phyloP scores from a whole-genome alignment of 2,888 invertebrate species.

The Prenolepis imparis region DNA sequence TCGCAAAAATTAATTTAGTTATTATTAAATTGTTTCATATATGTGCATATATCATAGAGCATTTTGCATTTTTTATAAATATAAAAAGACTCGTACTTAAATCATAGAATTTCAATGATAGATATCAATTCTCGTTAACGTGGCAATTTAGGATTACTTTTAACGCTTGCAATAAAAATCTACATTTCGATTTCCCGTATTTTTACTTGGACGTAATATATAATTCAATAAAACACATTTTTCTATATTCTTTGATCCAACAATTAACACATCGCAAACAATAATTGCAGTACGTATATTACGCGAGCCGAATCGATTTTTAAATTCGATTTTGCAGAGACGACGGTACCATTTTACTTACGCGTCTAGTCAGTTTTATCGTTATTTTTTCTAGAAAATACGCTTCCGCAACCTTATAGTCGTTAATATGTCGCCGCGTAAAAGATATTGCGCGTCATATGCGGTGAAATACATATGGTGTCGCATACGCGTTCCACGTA shows the following conservation, averaged over 20 bases:
- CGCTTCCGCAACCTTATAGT: conserved; percentile 15
- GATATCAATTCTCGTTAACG: background rate
- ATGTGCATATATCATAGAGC: background rate
- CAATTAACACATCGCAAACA: conserved; percentile 33
- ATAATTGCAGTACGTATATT: background rate
- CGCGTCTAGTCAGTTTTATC: background rate
- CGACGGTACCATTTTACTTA: background rate
- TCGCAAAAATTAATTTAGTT: background rate
- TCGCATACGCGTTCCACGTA: conserved; percentile 4
- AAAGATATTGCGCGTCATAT: background rate
- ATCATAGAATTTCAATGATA: background rate
- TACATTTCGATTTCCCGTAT: background rate
- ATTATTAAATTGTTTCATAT: background rate
- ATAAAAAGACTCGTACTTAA: background rate
- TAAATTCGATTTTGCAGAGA: background rate
- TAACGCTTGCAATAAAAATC: background rate
- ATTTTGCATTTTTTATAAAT: conserved; percentile 13
- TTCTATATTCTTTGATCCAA: conserved; percentile 21
- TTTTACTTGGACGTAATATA: conserved; percentile 8
- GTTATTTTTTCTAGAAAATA: conserved; percentile 25
- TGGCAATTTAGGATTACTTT: background rate
- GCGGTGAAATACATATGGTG: background rate
- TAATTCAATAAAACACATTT: conserved; percentile 7
- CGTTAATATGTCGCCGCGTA: conserved; percentile 4
- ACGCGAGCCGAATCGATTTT: conserved; percentile 26